phyloP scores from a whole-genome alignment of 2,888 invertebrate genomes.

The Tethea ocularis region DNA sequence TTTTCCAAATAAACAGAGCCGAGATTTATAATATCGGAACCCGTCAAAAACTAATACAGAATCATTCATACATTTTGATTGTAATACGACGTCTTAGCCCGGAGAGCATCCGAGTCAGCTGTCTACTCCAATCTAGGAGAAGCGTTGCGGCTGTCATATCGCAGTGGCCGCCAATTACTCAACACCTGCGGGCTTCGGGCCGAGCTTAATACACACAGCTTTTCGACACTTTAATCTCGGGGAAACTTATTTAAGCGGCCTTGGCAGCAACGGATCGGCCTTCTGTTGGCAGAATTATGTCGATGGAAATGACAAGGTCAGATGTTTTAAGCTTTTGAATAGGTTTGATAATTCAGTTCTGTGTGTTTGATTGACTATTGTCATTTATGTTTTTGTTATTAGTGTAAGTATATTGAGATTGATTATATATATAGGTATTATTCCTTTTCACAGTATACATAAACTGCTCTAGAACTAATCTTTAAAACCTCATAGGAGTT shows the following conservation, averaged over 20 bases:
- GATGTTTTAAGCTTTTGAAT: constrained; percentile 7
- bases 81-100: constrained; percentile 1
- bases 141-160: constrained; percentile 55
- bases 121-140: constrained; percentile 44
- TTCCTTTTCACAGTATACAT: too few species aligned
- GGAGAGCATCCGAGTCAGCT: constrained; percentile 17
- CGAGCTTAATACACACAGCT: constrained; percentile 24
- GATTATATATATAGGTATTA: too few species aligned
- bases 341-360: too few species aligned
- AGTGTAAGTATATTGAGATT: not conserved
- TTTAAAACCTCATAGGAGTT: too few species aligned
- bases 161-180: constrained; percentile 57
- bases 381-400: not conserved
- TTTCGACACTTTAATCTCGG: constrained; percentile 58
- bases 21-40: not conserved
- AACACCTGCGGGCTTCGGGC: constrained; percentile 45
- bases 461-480: too few species aligned
- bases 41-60: constrained; percentile 3
- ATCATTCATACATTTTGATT: not conserved
- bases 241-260: constrained; percentile 50
- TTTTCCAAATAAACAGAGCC: too few species aligned
- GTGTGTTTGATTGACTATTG: not conserved
- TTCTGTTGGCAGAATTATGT: not conserved
- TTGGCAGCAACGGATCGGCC: constrained; percentile 8
- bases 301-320: not conserved